Base-by-base conservation (phyloP, 64 coral and sea anemone species). In the Porites lutea region DNA sequence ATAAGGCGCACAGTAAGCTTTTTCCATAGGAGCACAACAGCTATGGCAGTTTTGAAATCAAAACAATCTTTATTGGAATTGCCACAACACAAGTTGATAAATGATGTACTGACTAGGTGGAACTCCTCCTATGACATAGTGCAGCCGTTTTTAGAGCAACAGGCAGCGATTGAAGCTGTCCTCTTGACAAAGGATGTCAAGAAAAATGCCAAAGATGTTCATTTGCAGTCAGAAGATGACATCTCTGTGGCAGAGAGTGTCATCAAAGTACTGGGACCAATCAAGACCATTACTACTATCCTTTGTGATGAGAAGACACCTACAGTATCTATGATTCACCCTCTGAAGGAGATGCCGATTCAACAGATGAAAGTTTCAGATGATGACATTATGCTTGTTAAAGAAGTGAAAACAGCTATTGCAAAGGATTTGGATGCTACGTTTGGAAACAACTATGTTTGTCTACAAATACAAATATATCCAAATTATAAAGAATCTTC, bases 71-170 rank as follows among this genome's bases (percentile, higher is more conserved):
- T 79, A 79, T 13, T 79, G 53, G 53, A 79, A 59, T 79, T 79
- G 77, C 77, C 77, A 43, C 53, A 79, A 60, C 77, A 79, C 53
- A 79, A 79, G 53, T 59, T 75, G 45, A 49, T 75, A 75, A 75
- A 49, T 1, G 77, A 78, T 54, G 75, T 78, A 55, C 50, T 50
- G 57, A 78, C 75, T 21, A 78, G 75, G 50, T 78, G 75, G 75
- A 54, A 78, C 75, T n/a, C 75, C 13, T n/a, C 49, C 4, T 78
- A n/a, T 54, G 75, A 78, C 75, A 78, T 55, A 51, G 50, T 78
- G 50, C 13, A 54, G 50, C 49, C 10, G 23, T 72, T 45, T 45
- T 43, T 72, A 72, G 27, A 72, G 23, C 67, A 71, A 71, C 70
- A 47, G 70, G 48, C 74, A 52, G 74, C 75, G 0, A 54, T 78